A percentile compares a stretch with the other conserved stretches of the same genome.
Evolutionary conservation across 2,888 invertebrate genomes (phyloP).

Genomic region (Deroplatys truncata): DNA sequence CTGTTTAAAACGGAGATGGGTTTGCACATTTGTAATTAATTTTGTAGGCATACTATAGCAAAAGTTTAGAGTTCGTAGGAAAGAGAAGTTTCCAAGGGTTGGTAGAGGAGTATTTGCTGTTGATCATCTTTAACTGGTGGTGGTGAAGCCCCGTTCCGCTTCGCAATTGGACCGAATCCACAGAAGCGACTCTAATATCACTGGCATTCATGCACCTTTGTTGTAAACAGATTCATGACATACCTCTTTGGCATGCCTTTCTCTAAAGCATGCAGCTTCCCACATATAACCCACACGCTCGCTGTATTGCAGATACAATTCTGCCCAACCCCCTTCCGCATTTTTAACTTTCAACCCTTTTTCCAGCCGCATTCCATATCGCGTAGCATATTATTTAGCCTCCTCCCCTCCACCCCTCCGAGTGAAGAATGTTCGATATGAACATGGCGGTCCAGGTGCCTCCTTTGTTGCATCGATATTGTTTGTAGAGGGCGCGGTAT

Average conservation of each 20-base stretch:
- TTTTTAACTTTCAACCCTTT: background rate
- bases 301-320: background rate
- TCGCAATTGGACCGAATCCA: background rate
- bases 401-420: background rate
- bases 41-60: too few relatives aligned
- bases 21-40: too few relatives aligned
- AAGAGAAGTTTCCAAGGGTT: too few relatives aligned
- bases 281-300: background rate
- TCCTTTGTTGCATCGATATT: background rate
- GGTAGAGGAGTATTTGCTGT: too few relatives aligned
- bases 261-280: background rate
- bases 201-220: constrained; percentile 25
- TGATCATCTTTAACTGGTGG: too few relatives aligned
- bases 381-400: background rate
- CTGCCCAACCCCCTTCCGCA: background rate
- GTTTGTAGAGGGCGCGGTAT: background rate
- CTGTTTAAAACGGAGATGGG: too few relatives aligned
- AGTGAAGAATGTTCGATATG: constrained; percentile 4
- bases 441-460: background rate
- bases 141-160: background rate
- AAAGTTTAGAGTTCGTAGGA: too few relatives aligned
- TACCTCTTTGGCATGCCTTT: constrained; percentile 6
- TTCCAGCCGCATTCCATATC: background rate
- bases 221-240: constrained; percentile 26
- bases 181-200: constrained; percentile 10